Percentiles rank a stretch among this genome's conserved stretches.
Conservation (phyloP, 2,113 vertebrate species). For the Scortum barcoo region DNA sequence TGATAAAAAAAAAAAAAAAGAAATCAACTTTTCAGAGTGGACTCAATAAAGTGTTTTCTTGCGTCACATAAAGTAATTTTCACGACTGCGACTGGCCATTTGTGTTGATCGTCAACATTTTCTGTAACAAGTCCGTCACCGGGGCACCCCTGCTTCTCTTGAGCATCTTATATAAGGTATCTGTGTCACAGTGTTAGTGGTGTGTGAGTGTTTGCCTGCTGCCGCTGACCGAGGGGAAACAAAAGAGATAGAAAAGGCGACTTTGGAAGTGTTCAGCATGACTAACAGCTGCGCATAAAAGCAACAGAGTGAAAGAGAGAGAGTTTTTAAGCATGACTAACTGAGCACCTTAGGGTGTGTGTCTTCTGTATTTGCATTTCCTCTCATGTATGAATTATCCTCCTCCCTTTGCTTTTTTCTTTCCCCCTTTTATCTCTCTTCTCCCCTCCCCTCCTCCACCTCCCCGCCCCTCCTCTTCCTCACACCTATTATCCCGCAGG, state of each 20-base stretch:
- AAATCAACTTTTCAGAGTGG: not conserved
- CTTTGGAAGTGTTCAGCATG: slow-evolving; percentile 26
- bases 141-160: not conserved
- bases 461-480: not conserved
- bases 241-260: not conserved
- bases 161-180: not conserved
- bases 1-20: not conserved
- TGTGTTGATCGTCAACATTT: too few relatives aligned
- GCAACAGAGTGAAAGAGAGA: slow-evolving; percentile 9
- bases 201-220: slow-evolving; percentile 6
- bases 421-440: slow-evolving; percentile 23
- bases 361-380: slow-evolving; percentile 57
- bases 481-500: slow-evolving; percentile 31
- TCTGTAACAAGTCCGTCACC: too few relatives aligned
- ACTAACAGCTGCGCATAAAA: slow-evolving; percentile 18
- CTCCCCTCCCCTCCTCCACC: not conserved
- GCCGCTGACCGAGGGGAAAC: not conserved
- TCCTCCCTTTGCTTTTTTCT: not conserved
- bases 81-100: too few relatives aligned
- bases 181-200: not conserved
- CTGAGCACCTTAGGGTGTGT: slow-evolving; percentile 30
- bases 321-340: slow-evolving; percentile 36
- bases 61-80: not conserved
- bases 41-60: not conserved
- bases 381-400: slow-evolving; percentile 49